Conservation (phyloP, 2,113 vertebrate species). For the Axis porcinus region DNA sequence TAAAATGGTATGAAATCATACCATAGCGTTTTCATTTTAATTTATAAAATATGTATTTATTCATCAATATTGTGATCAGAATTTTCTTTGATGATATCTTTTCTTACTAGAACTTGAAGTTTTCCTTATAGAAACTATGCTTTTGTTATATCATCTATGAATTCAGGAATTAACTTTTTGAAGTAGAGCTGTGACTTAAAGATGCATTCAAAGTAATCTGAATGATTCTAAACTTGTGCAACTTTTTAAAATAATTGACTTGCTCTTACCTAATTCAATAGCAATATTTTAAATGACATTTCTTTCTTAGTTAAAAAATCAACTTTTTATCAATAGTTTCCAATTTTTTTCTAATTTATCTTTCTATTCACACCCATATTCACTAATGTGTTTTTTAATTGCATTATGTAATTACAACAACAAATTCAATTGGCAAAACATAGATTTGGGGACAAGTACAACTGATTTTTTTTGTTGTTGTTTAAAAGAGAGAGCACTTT, state of each 20-base stretch:
- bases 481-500: background rate
- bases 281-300: background rate
- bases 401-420: background rate
- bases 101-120: background rate
- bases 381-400: background rate
- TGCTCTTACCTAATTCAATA: background rate
- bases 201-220: background rate
- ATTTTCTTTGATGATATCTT: background rate
- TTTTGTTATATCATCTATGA: background rate
- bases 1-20: background rate
- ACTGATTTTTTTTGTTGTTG: background rate
- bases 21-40: background rate
- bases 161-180: background rate
- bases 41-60: background rate
- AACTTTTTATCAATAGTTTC: background rate
- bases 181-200: background rate
- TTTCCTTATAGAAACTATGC: background rate
- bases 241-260: background rate
- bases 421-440: background rate
- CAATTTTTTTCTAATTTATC: background rate
- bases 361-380: background rate
- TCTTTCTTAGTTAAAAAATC: background rate
- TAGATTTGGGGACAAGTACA: background rate
- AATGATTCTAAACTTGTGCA: background rate
- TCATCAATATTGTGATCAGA: background rate